phyloP scores from a whole-genome alignment of 2,113 vertebrate species.

The Rhinogobius similis region DNA sequence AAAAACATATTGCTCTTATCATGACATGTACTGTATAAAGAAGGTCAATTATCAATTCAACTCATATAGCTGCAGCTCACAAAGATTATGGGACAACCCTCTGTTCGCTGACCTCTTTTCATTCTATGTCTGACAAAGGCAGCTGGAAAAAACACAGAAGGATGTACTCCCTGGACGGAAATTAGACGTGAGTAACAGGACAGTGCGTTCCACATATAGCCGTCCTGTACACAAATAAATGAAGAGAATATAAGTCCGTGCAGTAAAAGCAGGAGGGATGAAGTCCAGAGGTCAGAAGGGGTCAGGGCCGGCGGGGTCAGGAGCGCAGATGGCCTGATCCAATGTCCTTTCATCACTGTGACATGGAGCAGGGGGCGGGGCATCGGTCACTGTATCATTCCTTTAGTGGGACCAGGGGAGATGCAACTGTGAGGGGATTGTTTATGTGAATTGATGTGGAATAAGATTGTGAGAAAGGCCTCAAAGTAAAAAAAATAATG shows the following conservation, averaged over 20 bases:
- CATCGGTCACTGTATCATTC: neutral
- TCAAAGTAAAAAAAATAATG: too few species aligned
- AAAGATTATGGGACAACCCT: neutral
- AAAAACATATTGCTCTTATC: too few species aligned
- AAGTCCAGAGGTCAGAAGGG: neutral
- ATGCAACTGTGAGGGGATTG: neutral
- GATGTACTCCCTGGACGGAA: neutral
- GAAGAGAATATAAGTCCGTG: neutral
- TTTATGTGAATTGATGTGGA: too few species aligned
- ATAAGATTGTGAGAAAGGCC: too few species aligned
- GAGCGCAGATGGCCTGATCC: slow-evolving; percentile 4
- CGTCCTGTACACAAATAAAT: neutral
- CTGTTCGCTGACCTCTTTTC: neutral
- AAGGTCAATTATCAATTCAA: neutral
- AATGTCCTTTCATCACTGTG: neutral
- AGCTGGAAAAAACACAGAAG: neutral
- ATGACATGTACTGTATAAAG: neutral
- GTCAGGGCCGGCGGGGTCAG: neutral
- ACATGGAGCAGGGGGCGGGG: neutral
- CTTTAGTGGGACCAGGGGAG: neutral
- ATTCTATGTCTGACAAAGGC: neutral
- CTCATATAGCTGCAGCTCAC: neutral
- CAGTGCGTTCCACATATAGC: neutral
- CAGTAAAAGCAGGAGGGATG: neutral
- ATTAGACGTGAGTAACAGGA: neutral